Conservation (phyloP, 2,797 vertebrate genomes). For the Mormyrops attenuatus region DNA sequence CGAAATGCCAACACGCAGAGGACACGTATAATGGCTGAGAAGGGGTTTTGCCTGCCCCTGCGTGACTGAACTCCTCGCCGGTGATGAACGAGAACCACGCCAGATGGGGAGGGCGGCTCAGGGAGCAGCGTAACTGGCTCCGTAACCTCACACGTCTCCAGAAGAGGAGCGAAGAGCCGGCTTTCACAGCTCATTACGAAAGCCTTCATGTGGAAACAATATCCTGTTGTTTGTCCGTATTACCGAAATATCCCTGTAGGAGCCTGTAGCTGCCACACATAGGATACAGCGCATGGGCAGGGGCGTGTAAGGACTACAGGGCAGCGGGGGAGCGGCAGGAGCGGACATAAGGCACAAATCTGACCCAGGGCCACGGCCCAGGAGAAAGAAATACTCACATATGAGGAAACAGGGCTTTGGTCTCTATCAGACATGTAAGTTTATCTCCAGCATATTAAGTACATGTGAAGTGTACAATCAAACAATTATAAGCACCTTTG, state of each 20-base stretch:
- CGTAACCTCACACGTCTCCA: not conserved
- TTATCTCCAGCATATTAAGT: not conserved
- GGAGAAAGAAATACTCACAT: not conserved
- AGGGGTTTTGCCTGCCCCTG: not conserved
- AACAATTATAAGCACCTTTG: too few relatives aligned
- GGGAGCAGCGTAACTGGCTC: slow-evolving; percentile 30
- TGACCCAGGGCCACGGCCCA: not conserved
- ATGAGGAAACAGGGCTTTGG: not conserved
- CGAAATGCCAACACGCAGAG: not conserved
- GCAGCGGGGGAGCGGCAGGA: too few relatives aligned
- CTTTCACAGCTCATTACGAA: not conserved
- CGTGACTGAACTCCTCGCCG: not conserved
- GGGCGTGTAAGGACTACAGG: not conserved
- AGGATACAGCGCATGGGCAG: not conserved
- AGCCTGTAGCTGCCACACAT: not conserved
- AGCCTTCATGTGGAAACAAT: not conserved
- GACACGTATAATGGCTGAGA: not conserved
- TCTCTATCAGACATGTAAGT: not conserved
- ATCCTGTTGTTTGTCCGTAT: not conserved
- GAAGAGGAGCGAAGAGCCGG: not conserved
- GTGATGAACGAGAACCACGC: not conserved
- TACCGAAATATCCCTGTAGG: not conserved
- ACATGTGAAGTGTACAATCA: not conserved
- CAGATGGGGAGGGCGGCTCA: slow-evolving; percentile 37
- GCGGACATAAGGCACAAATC: not conserved